Base-by-base conservation (phyloP, 2,113 vertebrate species). In the Chloroceryle aenea region DNA sequence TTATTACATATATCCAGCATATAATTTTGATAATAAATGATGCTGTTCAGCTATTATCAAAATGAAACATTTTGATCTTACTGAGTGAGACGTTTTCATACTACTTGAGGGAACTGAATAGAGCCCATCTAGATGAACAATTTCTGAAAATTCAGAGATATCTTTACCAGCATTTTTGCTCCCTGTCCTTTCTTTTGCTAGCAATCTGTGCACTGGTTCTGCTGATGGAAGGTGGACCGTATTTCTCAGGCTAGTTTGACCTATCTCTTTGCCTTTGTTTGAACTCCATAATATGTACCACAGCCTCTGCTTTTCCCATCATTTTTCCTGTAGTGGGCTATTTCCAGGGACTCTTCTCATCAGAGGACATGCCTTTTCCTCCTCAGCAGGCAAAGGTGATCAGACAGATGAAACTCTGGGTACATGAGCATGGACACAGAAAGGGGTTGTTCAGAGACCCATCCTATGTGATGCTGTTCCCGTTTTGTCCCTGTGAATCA, bases 11-110 rank as follows among this genome's bases (percentile, higher is more conserved):
- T 62, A 83, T 77, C 30, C 50, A 88, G 55, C 50, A 73, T 62
- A 73, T 88, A 66, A 90, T 92, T 95, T 95, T 88, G 25, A 52
- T 90, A 94, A 80, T 88, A 85, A 93, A 88, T 86, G 4, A 61
- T 69, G 29, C 40, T 47, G 40, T 76, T 85, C 53, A 66, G 32
- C n/a, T 82, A 66, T 74, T 93, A 93, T 42, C 7, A 42, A 83
- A 94, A 80, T 55, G 25, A 86, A 85, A 50, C n/a, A 48, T 47
- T 85, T 76, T 84, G 38, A 42, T 63, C 30, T 68, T 83, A 42
- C n/a, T 45, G 43, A 94, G 69, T 64, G 15, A 75, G 23, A 43
- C 79, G 12, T 61, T 95, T 90, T 45, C 14, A 30, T 68, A 18
- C 30, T 90, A 36, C 8, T 19, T 53, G 30, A 85, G 59, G 7